Percentiles rank a stretch among this genome's conserved stretches.
Conservation (phyloP, 1,140 invertebrate species). For the Acromyrmex echinatior region DNA sequence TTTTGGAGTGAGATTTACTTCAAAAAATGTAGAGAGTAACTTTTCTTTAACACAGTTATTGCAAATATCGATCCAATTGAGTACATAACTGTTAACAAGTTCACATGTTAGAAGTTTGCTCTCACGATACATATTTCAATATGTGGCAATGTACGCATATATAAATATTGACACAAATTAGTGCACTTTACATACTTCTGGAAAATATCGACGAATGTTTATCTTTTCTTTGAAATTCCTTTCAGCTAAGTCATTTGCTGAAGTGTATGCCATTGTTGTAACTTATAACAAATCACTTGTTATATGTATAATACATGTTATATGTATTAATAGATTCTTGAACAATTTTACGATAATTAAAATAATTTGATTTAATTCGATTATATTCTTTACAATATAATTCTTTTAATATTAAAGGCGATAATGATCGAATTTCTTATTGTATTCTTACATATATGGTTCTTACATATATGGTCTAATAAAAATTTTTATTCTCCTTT, state of each 20-base stretch:
- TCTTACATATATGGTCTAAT: too few species aligned
- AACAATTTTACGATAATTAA: neutral
- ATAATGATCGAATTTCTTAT: too few species aligned
- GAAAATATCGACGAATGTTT: neutral
- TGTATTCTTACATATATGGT: too few species aligned
- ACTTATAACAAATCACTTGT: constrained; percentile 8
- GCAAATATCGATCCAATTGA: neutral
- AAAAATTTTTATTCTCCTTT: too few species aligned
- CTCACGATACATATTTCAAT: constrained; percentile 4
- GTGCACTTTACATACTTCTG: neutral
- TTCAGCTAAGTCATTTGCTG: neutral
- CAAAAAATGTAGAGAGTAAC: neutral
- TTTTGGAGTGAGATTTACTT: too few species aligned
- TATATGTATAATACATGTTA: neutral
- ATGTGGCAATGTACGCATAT: constrained; percentile 24
- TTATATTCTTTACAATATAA: neutral
- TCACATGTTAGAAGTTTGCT: neutral
- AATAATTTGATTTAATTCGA: neutral
- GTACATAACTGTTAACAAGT: neutral
- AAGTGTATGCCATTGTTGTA: constrained; percentile 24
- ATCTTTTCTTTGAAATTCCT: neutral
- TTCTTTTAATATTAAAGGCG: neutral
- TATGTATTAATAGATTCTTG: neutral
- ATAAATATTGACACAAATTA: neutral
- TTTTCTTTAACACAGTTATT: neutral